Base-by-base conservation (phyloP, 2,888 invertebrate species). In the Pyralis farinalis region DNA sequence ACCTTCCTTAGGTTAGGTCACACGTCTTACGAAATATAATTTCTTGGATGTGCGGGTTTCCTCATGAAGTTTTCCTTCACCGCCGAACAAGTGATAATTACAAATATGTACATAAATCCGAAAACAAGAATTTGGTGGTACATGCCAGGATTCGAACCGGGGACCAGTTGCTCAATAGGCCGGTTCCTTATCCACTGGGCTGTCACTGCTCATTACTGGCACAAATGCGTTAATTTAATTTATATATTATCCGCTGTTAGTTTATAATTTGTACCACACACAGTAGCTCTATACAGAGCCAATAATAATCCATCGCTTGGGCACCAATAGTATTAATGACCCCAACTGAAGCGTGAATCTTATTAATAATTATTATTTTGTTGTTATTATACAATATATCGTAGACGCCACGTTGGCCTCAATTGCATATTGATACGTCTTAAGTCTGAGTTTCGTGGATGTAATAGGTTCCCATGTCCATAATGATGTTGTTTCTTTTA, bases 351-450 rank as follows among this genome's bases (percentile, higher is more conserved):
- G 55, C 51, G 44, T 58, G 51, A 52, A 50, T 42, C 57, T 65
- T 62, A 69, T 71, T 71, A 64, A 68, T 70, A 65, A 65, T 63
- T 58, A 68, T 70, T 53, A 68, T 61, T 65, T 57, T 35, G 50
- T 47, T 59, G 58, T 69, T 61, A 68, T 44, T 44, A 44, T 44
- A 53, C 46, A 54, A 48, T 46, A 51, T 12, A 33, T 12, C 31
- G 36, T 40, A 42, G 46, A 45, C 33, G 52, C 44, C 55, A 44
- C 49, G 49, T 37, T 60, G 72, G 49, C 75, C 78, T 55, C 58
- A 66, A 77, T 77, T 58, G 59, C 43, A 34, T 58, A 60, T 66
- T 64, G 51, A 76, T 75, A 9, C 49, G 51, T 44, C 38, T 42
- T n/a, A n/a, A 40, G 47, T 47, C 47, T 47, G 51, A 40, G 37